A percentile compares a stretch with the other conserved stretches of the same genome.
phyloP scores from a whole-genome alignment of 2,888 invertebrate species.

The Nebria salina region DNA sequence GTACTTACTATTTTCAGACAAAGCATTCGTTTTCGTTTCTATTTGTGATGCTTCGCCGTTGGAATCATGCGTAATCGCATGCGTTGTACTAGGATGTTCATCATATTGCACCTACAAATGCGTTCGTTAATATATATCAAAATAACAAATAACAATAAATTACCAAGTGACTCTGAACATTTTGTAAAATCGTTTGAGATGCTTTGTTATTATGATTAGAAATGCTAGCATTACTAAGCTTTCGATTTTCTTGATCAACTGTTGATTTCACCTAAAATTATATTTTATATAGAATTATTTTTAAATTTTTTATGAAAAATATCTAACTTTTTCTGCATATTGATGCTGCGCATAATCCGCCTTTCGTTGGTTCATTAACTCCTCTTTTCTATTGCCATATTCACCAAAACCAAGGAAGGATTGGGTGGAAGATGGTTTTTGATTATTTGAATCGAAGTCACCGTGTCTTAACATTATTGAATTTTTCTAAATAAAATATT shows the following conservation, averaged over 20 bases:
- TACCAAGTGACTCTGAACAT: conserved; percentile 60
- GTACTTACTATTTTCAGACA: conserved; percentile 47
- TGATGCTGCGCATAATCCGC: conserved; percentile 65
- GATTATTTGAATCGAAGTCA: conserved; percentile 72
- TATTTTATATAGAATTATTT: not conserved
- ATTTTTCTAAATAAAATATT: conserved; percentile 53
- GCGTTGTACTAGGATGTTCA: conserved; percentile 52
- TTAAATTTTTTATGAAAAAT: too few relatives aligned
- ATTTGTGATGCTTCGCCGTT: conserved; percentile 51
- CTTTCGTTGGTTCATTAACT: conserved; percentile 65
- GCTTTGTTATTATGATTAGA: conserved; percentile 50
- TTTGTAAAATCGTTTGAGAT: conserved; percentile 61
- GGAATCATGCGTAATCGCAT: conserved; percentile 50
- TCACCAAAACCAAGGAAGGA: conserved; percentile 69
- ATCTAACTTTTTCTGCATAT: conserved; percentile 66
- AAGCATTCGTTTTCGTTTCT: conserved; percentile 55
- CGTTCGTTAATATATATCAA: not conserved
- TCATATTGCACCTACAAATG: conserved; percentile 56
- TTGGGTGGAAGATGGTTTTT: conserved; percentile 64
- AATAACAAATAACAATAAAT: conserved; percentile 49
- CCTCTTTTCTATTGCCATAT: conserved; percentile 67
- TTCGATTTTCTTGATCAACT: conserved; percentile 20
- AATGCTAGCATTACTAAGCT: conserved; percentile 41
- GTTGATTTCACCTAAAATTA: conserved; percentile 23
- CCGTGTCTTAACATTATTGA: conserved; percentile 68